Conservation (phyloP, 1,140 invertebrate genomes). For the Harlomillsia oculata region DNA sequence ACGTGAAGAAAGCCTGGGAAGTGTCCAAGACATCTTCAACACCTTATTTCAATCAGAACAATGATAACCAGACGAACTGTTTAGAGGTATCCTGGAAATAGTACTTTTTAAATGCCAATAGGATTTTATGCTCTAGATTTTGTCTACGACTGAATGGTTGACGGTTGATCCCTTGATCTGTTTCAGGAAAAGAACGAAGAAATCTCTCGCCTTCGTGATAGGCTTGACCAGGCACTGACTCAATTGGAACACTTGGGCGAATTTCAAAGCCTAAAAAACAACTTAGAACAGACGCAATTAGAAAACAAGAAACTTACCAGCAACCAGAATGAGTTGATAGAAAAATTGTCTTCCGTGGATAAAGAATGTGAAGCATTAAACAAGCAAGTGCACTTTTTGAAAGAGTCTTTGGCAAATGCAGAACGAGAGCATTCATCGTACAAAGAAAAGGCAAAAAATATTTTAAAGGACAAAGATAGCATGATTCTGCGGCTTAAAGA, state of each 20-base stretch:
- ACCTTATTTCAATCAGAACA: not conserved
- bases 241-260: slow-evolving; percentile 19
- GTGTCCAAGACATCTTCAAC: not conserved
- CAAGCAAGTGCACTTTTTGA: slow-evolving; percentile 16
- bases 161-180: no score
- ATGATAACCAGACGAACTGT: no score
- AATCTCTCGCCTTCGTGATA: not conserved
- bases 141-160: no score
- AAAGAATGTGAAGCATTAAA: not conserved
- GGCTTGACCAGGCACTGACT: slow-evolving; percentile 20
- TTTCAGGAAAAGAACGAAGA: slow-evolving; percentile 21
- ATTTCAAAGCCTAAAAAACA: slow-evolving; percentile 16
- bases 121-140: no score
- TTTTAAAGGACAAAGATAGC: slow-evolving; percentile 32
- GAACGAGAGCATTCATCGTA: slow-evolving; percentile 27
- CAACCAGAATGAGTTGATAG: slow-evolving; percentile 5
- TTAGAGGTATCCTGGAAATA: no score
- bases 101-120: no score
- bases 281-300: slow-evolving; percentile 22
- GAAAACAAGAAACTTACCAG: slow-evolving; percentile 21
- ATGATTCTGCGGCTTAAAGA: slow-evolving; percentile 26
- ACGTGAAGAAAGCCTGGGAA: slow-evolving; percentile 4
- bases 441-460: slow-evolving; percentile 34
- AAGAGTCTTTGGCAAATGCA: slow-evolving; percentile 7
- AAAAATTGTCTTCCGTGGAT: not conserved